These are phyloP conservation scores for Rhimphoctona megacephalus DNA, from an alignment of 2,888 invertebrate genomes.

Conservation along the genomic window DNA sequence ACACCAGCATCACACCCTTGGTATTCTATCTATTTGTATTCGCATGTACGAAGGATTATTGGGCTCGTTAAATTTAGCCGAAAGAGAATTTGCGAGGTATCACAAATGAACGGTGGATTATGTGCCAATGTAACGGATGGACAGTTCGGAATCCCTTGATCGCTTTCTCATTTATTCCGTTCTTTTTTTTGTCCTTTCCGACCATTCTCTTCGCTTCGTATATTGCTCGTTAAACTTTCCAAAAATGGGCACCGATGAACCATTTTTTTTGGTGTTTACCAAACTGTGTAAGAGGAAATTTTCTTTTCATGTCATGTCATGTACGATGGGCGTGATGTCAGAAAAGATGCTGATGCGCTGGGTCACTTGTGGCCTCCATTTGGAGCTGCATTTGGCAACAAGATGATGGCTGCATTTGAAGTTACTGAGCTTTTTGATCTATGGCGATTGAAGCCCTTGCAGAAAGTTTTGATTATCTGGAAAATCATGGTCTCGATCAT, in stretches of 20 bases:
- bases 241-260: slow-evolving; percentile 13
- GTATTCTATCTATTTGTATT: not conserved
- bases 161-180: not conserved
- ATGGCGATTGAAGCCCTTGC: not conserved
- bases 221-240: slow-evolving; percentile 15
- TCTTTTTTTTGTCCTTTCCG: not conserved
- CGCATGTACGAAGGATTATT: not conserved
- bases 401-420: not conserved
- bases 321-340: not conserved
- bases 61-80: slow-evolving; percentile 44
- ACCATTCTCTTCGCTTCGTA: not conserved
- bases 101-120: slow-evolving; percentile 11
- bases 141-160: not conserved
- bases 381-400: not conserved
- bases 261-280: not conserved
- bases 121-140: slow-evolving; percentile 4
- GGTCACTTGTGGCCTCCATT: not conserved
- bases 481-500: not conserved
- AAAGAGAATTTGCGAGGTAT: slow-evolving; percentile 27
- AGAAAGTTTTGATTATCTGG: not conserved
- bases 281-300: not conserved
- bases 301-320: too few species aligned
- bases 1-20: not conserved
- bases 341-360: not conserved
- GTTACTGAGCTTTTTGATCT: not conserved